Conservation (phyloP, 2,888 invertebrate genomes). For the Monochamus alternatus region DNA sequence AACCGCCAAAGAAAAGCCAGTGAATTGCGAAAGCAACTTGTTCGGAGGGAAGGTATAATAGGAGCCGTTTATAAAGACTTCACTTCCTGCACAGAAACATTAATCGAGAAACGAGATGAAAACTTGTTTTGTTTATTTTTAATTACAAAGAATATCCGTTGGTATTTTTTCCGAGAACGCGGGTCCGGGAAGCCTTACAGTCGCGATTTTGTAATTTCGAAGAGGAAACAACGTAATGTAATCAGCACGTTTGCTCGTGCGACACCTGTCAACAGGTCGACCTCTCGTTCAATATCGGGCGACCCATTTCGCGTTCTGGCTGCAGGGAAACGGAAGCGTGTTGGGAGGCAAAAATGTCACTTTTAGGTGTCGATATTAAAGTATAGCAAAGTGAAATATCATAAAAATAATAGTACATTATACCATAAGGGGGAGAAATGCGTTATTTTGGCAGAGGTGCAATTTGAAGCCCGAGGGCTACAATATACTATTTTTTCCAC, state of each 20-base stretch:
- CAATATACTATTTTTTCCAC: too few relatives aligned
- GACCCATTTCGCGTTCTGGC: neutral
- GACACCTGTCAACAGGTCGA: neutral
- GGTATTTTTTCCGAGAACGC: neutral
- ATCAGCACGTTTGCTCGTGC: neutral
- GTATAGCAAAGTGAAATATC: too few relatives aligned
- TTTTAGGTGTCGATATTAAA: too few relatives aligned
- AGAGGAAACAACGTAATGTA: neutral
- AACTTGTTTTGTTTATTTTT: conserved; percentile 9
- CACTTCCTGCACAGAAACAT: neutral
- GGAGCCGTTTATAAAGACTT: neutral
- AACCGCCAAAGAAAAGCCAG: neutral
- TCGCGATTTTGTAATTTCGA: neutral
- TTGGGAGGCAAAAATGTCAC: too few relatives aligned
- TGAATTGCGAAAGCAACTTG: neutral
- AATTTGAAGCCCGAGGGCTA: too few relatives aligned
- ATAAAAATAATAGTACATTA: too few relatives aligned
- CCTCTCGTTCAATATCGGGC: neutral
- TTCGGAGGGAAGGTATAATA: neutral
- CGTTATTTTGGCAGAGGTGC: too few relatives aligned
- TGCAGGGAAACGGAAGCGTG: neutral
- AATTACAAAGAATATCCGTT: neutral
- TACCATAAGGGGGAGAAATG: too few relatives aligned
- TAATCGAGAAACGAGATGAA: conserved; percentile 10
- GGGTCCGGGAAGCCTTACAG: neutral